Percentiles rank a stretch among this genome's conserved stretches.
These are phyloP conservation scores for Peromyscus eremicus DNA, from an alignment of 2,797 vertebrate species.

Conservation along the genomic window DNA sequence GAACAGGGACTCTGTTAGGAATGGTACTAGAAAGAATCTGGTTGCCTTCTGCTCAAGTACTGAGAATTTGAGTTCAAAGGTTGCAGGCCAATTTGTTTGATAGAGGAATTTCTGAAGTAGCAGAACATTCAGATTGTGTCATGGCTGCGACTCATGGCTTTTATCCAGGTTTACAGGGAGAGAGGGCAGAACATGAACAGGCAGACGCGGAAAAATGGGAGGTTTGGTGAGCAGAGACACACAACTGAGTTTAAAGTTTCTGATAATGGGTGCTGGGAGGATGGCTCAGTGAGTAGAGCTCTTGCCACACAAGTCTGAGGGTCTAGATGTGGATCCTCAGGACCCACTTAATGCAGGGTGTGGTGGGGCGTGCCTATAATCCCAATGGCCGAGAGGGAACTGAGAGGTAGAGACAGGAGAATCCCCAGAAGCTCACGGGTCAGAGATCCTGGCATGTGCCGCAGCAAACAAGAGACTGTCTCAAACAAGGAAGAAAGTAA, in stretches of 20 bases:
- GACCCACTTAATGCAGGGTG: neutral
- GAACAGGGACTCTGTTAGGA: neutral
- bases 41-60: neutral
- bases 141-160: neutral
- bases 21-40: neutral
- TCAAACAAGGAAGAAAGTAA: neutral
- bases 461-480: neutral
- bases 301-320: neutral
- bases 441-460: neutral
- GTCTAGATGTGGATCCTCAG: neutral
- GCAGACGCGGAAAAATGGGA: accelerated
- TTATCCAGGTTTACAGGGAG: neutral
- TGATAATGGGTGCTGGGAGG: neutral
- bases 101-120: neutral
- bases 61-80: neutral
- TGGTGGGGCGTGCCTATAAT: neutral
- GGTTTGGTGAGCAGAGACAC: neutral
- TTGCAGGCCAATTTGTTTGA: neutral
- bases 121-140: neutral
- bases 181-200: neutral
- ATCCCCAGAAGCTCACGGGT: neutral
- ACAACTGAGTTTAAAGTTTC: neutral
- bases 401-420: neutral
- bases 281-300: neutral
- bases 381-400: neutral